Evolutionary conservation across 2,888 invertebrate species (phyloP).

Genomic region (Lithophane leautieri): DNA sequence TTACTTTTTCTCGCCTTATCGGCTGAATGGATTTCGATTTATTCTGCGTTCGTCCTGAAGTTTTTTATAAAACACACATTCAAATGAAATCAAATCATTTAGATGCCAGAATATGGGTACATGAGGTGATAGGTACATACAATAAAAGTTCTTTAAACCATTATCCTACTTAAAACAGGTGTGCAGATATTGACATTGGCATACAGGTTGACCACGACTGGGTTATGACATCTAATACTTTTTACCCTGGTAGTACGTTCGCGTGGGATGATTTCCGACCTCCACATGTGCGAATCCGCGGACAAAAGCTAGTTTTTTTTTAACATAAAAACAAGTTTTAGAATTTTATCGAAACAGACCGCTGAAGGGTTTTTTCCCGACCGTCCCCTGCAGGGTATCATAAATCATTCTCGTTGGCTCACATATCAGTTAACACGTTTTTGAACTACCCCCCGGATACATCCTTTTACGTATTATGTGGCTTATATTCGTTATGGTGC

Average conservation of each 20-base stretch:
- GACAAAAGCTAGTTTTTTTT: slow-evolving; percentile 29
- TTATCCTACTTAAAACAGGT: no score
- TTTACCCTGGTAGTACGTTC: background rate
- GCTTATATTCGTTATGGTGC: slow-evolving; percentile 34
- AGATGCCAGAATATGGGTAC: no score
- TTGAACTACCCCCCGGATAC: slow-evolving; percentile 67
- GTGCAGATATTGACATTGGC: no score
- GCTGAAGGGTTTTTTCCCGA: slow-evolving; percentile 66
- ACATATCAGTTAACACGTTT: slow-evolving; percentile 74
- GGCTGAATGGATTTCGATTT: background rate
- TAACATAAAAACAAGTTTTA: slow-evolving; percentile 68
- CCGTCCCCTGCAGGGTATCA: slow-evolving; percentile 70
- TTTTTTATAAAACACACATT: background rate
- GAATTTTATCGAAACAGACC: slow-evolving; percentile 69
- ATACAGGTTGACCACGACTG: background rate
- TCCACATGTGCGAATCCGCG: background rate
- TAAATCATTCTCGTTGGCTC: slow-evolving; percentile 74
- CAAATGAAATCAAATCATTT: no score
- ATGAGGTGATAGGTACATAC: no score
- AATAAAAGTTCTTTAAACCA: no score
- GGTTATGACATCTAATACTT: background rate
- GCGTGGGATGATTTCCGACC: background rate
- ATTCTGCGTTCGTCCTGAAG: no score
- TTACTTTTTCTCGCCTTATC: background rate
- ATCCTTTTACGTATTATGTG: slow-evolving; percentile 47